phyloP scores from a whole-genome alignment of 2,888 invertebrate genomes.

The Oasisia sp. region DNA sequence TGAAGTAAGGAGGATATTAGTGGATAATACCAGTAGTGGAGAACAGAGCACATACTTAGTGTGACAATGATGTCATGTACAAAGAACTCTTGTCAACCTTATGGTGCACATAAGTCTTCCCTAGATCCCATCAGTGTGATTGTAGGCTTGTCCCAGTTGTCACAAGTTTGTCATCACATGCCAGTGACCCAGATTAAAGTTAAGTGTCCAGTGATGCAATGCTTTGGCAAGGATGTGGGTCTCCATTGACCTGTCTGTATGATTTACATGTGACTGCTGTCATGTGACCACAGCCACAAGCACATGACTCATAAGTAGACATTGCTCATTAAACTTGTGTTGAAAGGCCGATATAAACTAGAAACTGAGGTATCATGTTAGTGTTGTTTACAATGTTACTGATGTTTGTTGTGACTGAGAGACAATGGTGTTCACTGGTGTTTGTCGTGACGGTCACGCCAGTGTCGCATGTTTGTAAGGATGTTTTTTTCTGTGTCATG shows the following conservation, averaged over 20 bases:
- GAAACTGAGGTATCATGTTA: neutral
- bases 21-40: too few relatives aligned
- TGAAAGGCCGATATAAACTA: neutral
- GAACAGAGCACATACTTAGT: too few relatives aligned
- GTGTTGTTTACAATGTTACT: too few relatives aligned
- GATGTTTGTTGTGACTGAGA: too few relatives aligned
- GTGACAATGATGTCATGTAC: too few relatives aligned
- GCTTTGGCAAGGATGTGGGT: neutral
- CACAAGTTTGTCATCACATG: conserved; percentile 1
- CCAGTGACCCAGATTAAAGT: neutral
- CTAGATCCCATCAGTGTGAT: neutral
- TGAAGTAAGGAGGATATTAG: too few relatives aligned
- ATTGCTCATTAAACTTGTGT: neutral
- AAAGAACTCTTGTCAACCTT: too few relatives aligned
- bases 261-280: neutral
- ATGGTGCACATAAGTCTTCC: neutral
- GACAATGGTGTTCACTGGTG: too few relatives aligned
- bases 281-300: neutral
- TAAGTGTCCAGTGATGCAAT: neutral
- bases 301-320: neutral
- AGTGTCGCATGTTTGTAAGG: too few relatives aligned
- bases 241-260: neutral
- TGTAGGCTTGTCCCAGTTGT: neutral
- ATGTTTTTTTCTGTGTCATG: too few relatives aligned
- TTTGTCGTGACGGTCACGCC: too few relatives aligned